A percentile compares a stretch with the other conserved stretches of the same genome.
These are phyloP conservation scores for Catamblyrhynchus diadema DNA, from an alignment of 2,797 vertebrate species.

Conservation along the genomic window DNA sequence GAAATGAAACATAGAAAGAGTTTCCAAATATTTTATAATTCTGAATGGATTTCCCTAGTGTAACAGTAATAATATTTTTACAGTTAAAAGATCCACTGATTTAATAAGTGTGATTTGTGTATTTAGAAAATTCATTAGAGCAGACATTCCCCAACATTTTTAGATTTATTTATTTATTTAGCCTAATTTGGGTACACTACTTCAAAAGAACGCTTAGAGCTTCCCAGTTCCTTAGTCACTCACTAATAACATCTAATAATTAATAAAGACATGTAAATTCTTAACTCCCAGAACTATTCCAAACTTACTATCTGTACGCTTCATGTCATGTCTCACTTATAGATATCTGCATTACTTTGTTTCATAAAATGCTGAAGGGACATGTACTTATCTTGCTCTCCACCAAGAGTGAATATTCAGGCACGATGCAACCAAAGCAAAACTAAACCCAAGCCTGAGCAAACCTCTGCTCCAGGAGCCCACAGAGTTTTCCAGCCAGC, in stretches of 20 bases:
- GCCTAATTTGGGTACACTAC: constrained; percentile 73
- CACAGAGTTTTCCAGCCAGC: neutral
- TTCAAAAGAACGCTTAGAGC: constrained; percentile 74
- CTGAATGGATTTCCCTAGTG: constrained; percentile 58
- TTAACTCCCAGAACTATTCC: constrained; percentile 75
- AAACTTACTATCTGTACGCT: constrained; percentile 68
- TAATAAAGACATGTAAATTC: constrained; percentile 76
- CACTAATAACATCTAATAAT: constrained; percentile 75
- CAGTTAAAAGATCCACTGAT: constrained; percentile 64
- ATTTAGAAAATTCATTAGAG: constrained; percentile 66
- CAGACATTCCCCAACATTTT: constrained; percentile 60
- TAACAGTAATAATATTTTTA: constrained; percentile 64
- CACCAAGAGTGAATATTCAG: constrained; percentile 42
- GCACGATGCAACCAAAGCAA: neutral
- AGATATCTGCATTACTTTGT: constrained; percentile 70
- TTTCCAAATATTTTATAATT: constrained; percentile 54
- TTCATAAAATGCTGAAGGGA: constrained; percentile 69
- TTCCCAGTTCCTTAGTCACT: constrained; percentile 73
- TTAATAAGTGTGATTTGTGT: constrained; percentile 69
- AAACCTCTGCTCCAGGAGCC: neutral
- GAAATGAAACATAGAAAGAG: neutral
- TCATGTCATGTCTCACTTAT: constrained; percentile 68
- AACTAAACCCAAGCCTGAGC: neutral
- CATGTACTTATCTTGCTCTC: constrained; percentile 47
- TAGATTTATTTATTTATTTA: constrained; percentile 70